Conservation (phyloP, 1,140 invertebrate genomes). For the Halotydeus destructor region DNA sequence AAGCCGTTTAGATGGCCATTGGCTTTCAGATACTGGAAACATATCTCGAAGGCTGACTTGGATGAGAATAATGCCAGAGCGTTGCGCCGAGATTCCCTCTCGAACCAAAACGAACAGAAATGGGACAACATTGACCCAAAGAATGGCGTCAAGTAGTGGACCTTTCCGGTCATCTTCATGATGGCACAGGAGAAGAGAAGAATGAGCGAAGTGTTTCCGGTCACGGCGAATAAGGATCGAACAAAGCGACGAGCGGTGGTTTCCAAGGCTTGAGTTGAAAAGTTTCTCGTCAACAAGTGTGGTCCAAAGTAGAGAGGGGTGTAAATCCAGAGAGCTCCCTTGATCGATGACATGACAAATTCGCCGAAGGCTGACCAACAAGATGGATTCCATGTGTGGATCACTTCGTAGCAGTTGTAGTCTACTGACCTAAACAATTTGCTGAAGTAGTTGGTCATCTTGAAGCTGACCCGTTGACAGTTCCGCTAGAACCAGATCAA, state of each 20-base stretch:
- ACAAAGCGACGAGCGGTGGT: not conserved
- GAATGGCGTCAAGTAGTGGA: too few species aligned
- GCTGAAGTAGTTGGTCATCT: too few species aligned
- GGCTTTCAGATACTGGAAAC: too few species aligned
- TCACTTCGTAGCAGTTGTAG: slow-evolving; percentile 42
- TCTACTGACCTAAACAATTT: too few species aligned
- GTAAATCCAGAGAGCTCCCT: slow-evolving; percentile 3
- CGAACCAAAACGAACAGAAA: not conserved
- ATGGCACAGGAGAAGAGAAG: slow-evolving; percentile 2
- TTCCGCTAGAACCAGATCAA: too few species aligned
- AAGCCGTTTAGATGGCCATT: too few species aligned
- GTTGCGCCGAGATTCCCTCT: too few species aligned
- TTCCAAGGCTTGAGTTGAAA: not conserved
- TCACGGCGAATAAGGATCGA: not conserved
- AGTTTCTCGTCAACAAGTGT: not conserved
- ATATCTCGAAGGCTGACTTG: too few species aligned
- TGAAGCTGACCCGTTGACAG: too few species aligned
- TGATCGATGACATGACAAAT: not conserved
- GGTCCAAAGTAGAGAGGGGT: not conserved
- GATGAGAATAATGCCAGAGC: too few species aligned
- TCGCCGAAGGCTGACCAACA: not conserved
- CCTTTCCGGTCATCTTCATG: not conserved
- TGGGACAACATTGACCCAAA: too few species aligned
- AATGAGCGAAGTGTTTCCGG: not conserved
- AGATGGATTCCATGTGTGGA: slow-evolving; percentile 43